A percentile compares a stretch with the other conserved stretches of the same genome.
These are phyloP conservation scores for Pissodes strobi DNA, from an alignment of 1,140 invertebrate species.

Conservation along the genomic window DNA sequence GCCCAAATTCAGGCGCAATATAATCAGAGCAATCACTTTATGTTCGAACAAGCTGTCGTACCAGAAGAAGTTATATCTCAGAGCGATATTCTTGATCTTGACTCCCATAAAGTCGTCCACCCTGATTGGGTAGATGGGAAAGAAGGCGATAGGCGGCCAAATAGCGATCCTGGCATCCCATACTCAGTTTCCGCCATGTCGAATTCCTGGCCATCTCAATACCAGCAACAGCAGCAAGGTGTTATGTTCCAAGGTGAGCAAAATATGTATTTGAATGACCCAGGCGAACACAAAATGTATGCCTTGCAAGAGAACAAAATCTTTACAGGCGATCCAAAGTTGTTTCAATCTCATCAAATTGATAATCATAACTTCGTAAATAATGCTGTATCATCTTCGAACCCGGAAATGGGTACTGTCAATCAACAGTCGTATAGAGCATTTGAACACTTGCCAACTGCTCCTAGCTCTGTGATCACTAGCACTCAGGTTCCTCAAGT, in stretches of 20 bases:
- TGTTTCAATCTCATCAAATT: conserved; percentile 61
- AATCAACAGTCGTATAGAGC: conserved; percentile 58
- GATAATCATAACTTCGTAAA: conserved; percentile 50
- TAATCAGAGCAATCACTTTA: conserved; percentile 55
- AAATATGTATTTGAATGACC: conserved; percentile 42
- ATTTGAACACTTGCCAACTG: conserved; percentile 59
- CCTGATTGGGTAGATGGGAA: conserved; percentile 59
- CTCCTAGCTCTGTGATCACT: conserved; percentile 56
- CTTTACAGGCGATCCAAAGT: conserved; percentile 59
- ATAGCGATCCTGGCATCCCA: conserved; percentile 55
- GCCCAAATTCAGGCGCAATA: conserved; percentile 53
- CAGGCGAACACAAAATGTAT: conserved; percentile 57
- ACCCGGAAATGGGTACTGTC: conserved; percentile 28
- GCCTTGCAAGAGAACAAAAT: conserved; percentile 42
- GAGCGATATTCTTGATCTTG: conserved; percentile 83
- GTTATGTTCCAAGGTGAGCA: conserved; percentile 43
- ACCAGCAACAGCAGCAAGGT: conserved; percentile 51
- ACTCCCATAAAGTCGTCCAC: conserved; percentile 84
- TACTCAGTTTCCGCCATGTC: conserved; percentile 67
- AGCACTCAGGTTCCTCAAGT: conserved; percentile 65
- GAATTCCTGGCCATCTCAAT: conserved; percentile 60
- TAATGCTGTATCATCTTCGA: conserved; percentile 41
- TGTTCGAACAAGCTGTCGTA: conserved; percentile 54
- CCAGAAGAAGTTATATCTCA: conserved; percentile 66
- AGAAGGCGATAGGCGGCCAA: conserved; percentile 54